Conservation (phyloP, 2,797 vertebrate species). For the Presbytis comata region DNA sequence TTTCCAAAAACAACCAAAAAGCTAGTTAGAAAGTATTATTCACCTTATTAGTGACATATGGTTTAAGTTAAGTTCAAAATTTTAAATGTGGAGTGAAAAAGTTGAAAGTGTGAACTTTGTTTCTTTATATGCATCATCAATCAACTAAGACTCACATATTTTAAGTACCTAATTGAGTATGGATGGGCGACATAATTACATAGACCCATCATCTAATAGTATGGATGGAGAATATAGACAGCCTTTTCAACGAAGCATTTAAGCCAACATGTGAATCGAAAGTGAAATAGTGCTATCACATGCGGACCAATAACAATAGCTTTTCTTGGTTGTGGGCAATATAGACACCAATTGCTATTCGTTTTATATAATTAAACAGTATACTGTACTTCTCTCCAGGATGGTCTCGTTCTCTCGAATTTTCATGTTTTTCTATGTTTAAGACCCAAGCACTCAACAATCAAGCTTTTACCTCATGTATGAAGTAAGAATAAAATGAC, state of each 20-base stretch:
- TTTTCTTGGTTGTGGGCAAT: neutral
- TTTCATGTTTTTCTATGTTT: neutral
- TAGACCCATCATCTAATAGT: neutral
- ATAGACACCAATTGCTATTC: neutral
- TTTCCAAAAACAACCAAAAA: neutral
- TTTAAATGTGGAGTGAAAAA: conserved; percentile 24
- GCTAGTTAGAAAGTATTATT: neutral
- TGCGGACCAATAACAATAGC: neutral
- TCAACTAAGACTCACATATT: neutral
- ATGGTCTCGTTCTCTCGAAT: neutral
- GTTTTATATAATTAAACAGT: neutral
- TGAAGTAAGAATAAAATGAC: neutral
- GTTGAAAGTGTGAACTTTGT: neutral
- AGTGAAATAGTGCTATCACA: neutral
- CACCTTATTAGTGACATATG: neutral
- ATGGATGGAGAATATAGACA: neutral
- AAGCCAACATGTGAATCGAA: neutral
- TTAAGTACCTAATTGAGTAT: neutral
- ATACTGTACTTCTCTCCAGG: neutral
- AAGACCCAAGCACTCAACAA: neutral
- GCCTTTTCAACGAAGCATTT: neutral
- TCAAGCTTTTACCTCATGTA: neutral
- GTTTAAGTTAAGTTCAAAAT: conserved; percentile 14
- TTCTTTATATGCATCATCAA: neutral
- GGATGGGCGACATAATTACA: neutral